phyloP scores from a whole-genome alignment of 1,140 invertebrate species.

The Plectus sambesii region DNA sequence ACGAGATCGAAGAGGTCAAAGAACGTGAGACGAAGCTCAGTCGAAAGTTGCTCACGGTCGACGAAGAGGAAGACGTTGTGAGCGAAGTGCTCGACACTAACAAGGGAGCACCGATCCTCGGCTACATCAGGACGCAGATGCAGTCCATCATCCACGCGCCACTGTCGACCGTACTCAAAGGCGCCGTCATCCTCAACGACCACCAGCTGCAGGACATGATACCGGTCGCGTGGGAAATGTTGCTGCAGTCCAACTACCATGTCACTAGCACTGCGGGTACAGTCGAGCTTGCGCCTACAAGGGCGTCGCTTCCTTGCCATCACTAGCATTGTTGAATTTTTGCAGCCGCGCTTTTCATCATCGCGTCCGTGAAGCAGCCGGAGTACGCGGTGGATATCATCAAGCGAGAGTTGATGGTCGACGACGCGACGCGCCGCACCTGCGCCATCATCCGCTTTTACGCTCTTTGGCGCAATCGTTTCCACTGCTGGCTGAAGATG shows the following conservation, averaged over 20 bases:
- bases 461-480: slow-evolving; percentile 88
- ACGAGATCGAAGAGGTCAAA: slow-evolving; percentile 35
- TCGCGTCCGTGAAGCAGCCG: slow-evolving; percentile 76
- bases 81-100: slow-evolving; percentile 18
- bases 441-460: slow-evolving; percentile 71
- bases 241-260: slow-evolving; percentile 63
- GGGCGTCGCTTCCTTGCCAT: slow-evolving; percentile 7
- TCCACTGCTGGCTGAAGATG: slow-evolving; percentile 97
- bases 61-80: slow-evolving; percentile 17
- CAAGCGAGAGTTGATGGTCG: slow-evolving; percentile 68
- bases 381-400: slow-evolving; percentile 74
- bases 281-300: background rate
- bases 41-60: slow-evolving; percentile 6
- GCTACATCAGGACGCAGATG: slow-evolving; percentile 53
- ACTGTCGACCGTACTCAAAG: slow-evolving; percentile 75
- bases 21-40: slow-evolving; percentile 24
- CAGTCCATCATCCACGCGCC: slow-evolving; percentile 78
- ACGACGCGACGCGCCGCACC: slow-evolving; percentile 63
- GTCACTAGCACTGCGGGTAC: slow-evolving; percentile 51
- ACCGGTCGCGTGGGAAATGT: slow-evolving; percentile 79
- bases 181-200: slow-evolving; percentile 73
- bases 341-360: slow-evolving; percentile 76
- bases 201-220: slow-evolving; percentile 75
- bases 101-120: slow-evolving; percentile 21
- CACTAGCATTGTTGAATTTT: slow-evolving; percentile 49